Evolutionary conservation across 2,797 vertebrate genomes (phyloP).

Genomic region (Cheirogaleus major): DNA sequence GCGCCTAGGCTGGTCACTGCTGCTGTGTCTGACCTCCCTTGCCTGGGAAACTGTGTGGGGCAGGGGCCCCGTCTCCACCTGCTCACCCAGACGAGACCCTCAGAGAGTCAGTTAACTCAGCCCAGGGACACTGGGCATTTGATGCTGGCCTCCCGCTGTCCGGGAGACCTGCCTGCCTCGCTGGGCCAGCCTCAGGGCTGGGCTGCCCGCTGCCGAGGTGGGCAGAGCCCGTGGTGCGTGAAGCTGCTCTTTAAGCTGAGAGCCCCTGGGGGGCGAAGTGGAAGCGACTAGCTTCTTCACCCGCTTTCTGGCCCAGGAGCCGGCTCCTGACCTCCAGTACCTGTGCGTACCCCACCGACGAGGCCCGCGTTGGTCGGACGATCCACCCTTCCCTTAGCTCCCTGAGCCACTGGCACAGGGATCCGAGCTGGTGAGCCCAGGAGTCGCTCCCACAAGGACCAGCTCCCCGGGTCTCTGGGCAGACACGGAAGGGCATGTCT

Average conservation of each 20-base stretch:
- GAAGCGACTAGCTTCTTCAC: too few species aligned
- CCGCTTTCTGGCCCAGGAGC: background rate
- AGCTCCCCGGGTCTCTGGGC: too few species aligned
- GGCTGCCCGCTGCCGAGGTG: background rate
- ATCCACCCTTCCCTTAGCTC: background rate
- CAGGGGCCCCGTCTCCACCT: background rate
- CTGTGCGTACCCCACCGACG: background rate
- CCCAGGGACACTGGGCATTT: accelerated
- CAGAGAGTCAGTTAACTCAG: background rate
- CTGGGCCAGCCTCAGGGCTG: accelerated
- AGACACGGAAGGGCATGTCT: accelerated
- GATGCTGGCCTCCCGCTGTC: background rate
- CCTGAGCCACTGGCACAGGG: background rate
- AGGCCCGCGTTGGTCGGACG: background rate
- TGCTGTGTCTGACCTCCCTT: too few species aligned
- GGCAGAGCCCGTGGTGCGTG: accelerated
- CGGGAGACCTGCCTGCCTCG: background rate
- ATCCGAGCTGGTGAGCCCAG: background rate
- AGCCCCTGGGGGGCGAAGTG: too few species aligned
- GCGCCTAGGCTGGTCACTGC: background rate
- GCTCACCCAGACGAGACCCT: background rate
- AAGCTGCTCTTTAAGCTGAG: background rate
- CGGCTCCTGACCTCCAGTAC: background rate
- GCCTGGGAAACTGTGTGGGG: background rate
- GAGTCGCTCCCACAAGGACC: background rate